These are phyloP conservation scores for Apis mellifera DNA, from an alignment of 1,140 invertebrate species.

Conservation along the genomic window DNA sequence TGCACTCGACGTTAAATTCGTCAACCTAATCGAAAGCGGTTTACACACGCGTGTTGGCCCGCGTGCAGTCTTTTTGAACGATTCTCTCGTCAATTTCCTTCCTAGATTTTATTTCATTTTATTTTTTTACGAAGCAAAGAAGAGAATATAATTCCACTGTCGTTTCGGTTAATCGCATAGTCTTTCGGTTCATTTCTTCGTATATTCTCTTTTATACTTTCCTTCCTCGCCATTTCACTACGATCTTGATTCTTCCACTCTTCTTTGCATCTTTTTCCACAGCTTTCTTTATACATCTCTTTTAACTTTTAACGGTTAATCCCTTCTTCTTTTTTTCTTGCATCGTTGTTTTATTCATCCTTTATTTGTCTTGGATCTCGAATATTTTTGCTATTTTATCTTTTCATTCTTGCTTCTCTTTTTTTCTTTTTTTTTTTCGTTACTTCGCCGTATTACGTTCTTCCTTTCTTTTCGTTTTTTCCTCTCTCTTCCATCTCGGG, in stretches of 20 bases:
- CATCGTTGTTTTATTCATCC: not conserved
- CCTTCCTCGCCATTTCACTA: not conserved
- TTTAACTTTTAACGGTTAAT: not conserved
- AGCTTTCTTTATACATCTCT: not conserved
- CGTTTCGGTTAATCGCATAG: conserved; percentile 12
- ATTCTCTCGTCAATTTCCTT: not conserved
- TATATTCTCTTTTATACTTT: not conserved
- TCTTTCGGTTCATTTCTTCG: too few relatives aligned
- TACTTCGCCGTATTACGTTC: not conserved
- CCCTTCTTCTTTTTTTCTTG: not conserved
- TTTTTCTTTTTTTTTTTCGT: not conserved
- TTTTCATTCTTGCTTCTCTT: not conserved
- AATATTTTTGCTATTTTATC: not conserved
- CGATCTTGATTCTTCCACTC: too few relatives aligned
- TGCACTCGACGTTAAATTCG: conserved; percentile 58
- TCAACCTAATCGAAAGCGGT: conserved; percentile 61
- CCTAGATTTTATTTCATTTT: not conserved
- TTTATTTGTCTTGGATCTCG: not conserved
- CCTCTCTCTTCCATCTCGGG: not conserved
- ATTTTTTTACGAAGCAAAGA: conserved; percentile 9
- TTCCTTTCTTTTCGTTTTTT: not conserved
- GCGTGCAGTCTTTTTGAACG: conserved; percentile 8
- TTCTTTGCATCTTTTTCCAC: not conserved
- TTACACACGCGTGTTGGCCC: conserved; percentile 46
- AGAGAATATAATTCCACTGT: conserved; percentile 13